Conservation (phyloP, 2,113 vertebrate species). For the Lophotis ruficrista region DNA sequence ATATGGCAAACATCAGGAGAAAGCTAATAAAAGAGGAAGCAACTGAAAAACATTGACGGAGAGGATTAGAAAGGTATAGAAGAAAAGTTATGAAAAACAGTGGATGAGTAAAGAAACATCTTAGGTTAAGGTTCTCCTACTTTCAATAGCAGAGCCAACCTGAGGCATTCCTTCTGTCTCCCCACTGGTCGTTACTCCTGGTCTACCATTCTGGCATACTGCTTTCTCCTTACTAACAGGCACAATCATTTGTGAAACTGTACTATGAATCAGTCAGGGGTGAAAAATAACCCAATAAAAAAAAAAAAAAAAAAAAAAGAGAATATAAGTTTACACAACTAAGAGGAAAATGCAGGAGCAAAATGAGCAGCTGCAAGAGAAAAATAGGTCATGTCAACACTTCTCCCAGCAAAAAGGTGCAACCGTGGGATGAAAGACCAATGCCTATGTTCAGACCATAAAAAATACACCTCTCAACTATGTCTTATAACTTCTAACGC, state of each 20-base stretch:
- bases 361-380: neutral
- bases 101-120: neutral
- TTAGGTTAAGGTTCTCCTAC: neutral
- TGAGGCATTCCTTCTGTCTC: neutral
- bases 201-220: neutral
- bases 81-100: neutral
- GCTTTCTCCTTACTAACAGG: neutral
- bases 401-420: neutral
- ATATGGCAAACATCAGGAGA: neutral
- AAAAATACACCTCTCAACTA: neutral
- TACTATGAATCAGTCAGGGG: neutral
- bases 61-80: neutral
- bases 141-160: neutral
- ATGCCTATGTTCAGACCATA: neutral
- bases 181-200: neutral
- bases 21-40: neutral
- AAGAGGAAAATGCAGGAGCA: neutral
- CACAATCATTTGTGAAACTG: neutral
- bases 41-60: neutral
- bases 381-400: slow-evolving; percentile 35
- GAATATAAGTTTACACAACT: neutral
- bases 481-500: neutral
- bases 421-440: neutral
- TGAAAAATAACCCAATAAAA: slow-evolving; percentile 27
- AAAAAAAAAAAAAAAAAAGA: neutral